Conservation (phyloP, 2,113 vertebrate species). For the Saguinus imperator region DNA sequence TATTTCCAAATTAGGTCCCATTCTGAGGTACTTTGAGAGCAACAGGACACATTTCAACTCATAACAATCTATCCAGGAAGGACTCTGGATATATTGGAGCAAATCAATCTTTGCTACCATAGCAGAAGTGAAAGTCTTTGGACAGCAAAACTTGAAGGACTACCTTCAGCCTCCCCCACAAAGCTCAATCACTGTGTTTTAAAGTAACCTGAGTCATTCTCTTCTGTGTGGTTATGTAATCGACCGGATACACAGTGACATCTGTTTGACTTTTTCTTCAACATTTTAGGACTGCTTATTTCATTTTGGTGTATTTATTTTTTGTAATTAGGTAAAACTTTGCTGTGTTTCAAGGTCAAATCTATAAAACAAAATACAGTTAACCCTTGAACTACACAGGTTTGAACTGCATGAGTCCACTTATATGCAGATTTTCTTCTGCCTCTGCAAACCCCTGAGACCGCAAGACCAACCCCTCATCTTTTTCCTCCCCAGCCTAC, state of each 20-base stretch:
- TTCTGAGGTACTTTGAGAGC: neutral
- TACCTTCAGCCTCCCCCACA: neutral
- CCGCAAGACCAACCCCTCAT: too few relatives aligned
- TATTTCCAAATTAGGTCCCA: neutral
- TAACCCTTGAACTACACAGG: too few relatives aligned
- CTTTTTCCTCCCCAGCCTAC: too few relatives aligned
- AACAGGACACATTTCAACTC: neutral
- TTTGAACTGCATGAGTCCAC: too few relatives aligned
- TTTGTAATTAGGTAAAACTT: neutral
- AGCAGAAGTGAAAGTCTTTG: neutral
- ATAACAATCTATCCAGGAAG: neutral
- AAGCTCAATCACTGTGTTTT: neutral
- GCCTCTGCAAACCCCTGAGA: too few relatives aligned
- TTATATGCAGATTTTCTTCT: too few relatives aligned
- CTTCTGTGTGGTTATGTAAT: neutral
- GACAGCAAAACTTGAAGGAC: neutral
- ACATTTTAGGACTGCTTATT: neutral
- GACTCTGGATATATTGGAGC: too few relatives aligned
- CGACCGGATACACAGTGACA: neutral
- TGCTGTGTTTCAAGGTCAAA: neutral
- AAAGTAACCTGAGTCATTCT: neutral
- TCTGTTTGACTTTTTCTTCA: neutral
- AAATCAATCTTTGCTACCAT: rapidly evolving
- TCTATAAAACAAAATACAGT: neutral
- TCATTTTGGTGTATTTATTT: neutral